Base-by-base conservation (phyloP, 1,140 invertebrate genomes). In the Eubasilissa regina region DNA sequence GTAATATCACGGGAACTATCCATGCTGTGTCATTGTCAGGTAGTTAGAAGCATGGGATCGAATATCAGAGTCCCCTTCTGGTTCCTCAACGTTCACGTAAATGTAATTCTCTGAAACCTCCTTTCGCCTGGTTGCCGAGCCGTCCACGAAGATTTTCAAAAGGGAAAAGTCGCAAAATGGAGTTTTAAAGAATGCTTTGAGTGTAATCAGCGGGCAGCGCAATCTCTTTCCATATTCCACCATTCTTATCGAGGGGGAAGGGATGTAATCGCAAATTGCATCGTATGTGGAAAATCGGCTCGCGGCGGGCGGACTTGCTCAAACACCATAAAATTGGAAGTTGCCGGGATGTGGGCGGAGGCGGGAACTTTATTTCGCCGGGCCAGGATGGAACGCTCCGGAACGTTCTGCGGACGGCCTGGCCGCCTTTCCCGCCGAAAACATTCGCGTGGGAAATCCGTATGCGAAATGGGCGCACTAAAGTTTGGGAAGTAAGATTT, bases 241-340 rank as follows among this genome's bases (percentile, higher is more conserved):
- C 76, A 64, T 79, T 75, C 75, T 80, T 80, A 80, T 79, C 84
- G 84, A 85, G 85, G 25, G 25, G 25, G 25, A 6, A 6, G 25
- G 79, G 45, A 56, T 78, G 79, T 80, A 83, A 83, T 83, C 81
- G 79, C 81, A 83, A 80, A 83, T 83, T 83, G 81, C 81, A 83
- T 80, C 81, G 79, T 79, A 79, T 79, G 81, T 80, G 79, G 78
- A 83, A 80, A 83, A 83, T 78, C 81, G 79, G 75, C 60, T 78
- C 58, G 77, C 76, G 84, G 84, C 85, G 86, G 84, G 84, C 85
- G 85, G 85, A 86, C 86, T 89, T 88, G 87, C 85, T 86, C 87
- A 88, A 86, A 87, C 87, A 89, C 86, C 88, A 89, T 89, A 89
- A 89, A 89, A 89, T 89, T 89, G 88, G 87, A 87, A 89, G 89